phyloP scores from a whole-genome alignment of 2,113 vertebrate genomes.

The Varanus komodoensis region DNA sequence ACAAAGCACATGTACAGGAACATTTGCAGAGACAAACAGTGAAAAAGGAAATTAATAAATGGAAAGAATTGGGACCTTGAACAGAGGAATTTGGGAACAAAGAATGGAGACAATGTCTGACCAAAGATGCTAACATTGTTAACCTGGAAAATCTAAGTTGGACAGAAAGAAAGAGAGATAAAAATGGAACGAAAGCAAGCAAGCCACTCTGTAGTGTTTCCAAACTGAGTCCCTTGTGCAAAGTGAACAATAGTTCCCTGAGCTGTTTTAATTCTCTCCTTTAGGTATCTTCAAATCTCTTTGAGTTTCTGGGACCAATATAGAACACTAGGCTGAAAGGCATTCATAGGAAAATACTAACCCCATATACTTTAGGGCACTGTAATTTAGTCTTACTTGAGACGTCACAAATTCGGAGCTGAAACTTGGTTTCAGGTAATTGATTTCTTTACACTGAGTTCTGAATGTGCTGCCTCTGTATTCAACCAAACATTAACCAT shows the following conservation, averaged over 20 bases:
- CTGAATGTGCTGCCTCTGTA: slow-evolving; percentile 10
- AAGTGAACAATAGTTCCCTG: slow-evolving; percentile 12
- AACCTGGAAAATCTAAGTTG: background rate
- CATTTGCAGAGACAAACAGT: background rate
- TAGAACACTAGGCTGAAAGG: background rate
- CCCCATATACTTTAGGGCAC: slow-evolving; percentile 15
- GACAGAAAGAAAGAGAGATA: background rate
- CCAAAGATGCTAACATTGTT: slow-evolving; percentile 8
- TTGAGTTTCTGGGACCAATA: background rate
- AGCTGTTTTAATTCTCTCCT: slow-evolving; percentile 20
- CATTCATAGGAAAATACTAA: slow-evolving; percentile 16
- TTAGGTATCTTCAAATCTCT: slow-evolving; percentile 1
- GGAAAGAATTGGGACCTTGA: background rate
- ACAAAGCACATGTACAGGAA: background rate
- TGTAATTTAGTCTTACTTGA: slow-evolving; percentile 37
- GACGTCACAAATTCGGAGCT: slow-evolving; percentile 6
- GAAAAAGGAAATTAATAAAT: background rate
- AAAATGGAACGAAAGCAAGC: background rate
- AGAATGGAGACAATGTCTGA: background rate
- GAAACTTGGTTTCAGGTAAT: slow-evolving; percentile 31
- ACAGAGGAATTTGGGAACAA: background rate
- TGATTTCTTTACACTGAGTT: slow-evolving; percentile 39
- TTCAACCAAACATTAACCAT: slow-evolving; percentile 32
- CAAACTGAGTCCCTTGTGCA: background rate
- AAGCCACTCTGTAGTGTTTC: background rate